Evolutionary conservation across 2,888 invertebrate genomes (phyloP), one percentile per base, ranked within the genome.

Genomic region (Diarsia rubi): DNA sequence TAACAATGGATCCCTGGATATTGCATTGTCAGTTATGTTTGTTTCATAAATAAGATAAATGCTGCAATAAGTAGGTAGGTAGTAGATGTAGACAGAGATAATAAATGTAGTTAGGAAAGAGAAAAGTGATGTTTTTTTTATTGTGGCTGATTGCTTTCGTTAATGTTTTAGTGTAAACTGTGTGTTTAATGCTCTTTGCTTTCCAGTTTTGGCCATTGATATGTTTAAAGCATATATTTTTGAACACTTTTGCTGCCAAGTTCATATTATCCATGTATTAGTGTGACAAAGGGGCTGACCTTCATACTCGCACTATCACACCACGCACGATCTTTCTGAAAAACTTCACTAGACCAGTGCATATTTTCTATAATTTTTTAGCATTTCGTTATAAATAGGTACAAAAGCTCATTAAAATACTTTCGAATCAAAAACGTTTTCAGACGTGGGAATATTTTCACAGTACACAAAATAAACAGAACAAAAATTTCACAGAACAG

Each of bases 1-100:
- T 86, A 86, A 86, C 88, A 88, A 88, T 86, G 73, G 86, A 72
- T 75, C 73, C 72, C 63, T 65, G 63, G 75, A 81, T 74, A 52
- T 85, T 82, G 69, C 83, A 73, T 75, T 73, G 68, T 75, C 62
- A 74, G 57, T 76, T 64, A 69, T 82, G 60, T 80, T 78, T 74
- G 75, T 77, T 79, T 77, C 72, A 86, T 81, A 80, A 74, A 82
- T 57, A 59, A 75, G 83, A 85, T 86, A 79, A 85, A 75, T 64
- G 68, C 66, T 75, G 69, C n/a, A 76, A 62, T 73, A 62, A 82
- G 64, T 49, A 47, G 21, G 27, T 73, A 70, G 19, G n/a, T 54
- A 49, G 63, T 66, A 47, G 59, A 64, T 77, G 37, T 37, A 37
- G 37, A 72, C 60, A 19, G 19, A 47, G 49, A 47, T 81, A 44